Evolutionary conservation across 2,888 invertebrate genomes (phyloP).

Genomic region (Megastigmus dorsalis): DNA sequence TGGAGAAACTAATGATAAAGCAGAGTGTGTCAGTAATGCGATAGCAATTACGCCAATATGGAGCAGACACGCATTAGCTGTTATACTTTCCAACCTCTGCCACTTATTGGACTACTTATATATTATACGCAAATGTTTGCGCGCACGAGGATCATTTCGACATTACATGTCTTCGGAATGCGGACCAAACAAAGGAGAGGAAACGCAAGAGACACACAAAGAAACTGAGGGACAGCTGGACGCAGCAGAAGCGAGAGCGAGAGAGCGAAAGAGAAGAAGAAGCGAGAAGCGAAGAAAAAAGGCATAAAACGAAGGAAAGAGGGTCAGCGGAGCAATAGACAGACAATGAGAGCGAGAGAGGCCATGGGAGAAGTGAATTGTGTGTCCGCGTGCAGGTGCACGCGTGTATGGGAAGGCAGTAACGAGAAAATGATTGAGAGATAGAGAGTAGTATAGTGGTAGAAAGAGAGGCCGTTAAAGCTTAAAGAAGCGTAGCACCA

Average conservation of each 20-base stretch:
- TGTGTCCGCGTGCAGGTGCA: no score
- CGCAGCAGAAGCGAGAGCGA: no score
- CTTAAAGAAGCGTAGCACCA: constrained; percentile 23
- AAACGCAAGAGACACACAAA: not conserved
- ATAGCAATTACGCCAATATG: no score
- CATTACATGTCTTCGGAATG: not conserved
- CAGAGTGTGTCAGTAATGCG: no score
- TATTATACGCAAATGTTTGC: constrained; percentile 3
- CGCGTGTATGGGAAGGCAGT: constrained; percentile 4
- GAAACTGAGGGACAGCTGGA: not conserved
- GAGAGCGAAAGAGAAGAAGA: no score
- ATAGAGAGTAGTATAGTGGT: no score
- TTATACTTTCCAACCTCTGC: no score
- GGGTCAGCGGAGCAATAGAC: constrained; percentile 32
- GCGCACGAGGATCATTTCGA: not conserved
- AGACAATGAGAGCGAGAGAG: constrained; percentile 12
- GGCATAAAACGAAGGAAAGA: constrained; percentile 23
- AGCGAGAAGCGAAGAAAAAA: no score
- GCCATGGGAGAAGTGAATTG: not conserved
- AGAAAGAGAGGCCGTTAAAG: constrained; percentile 11
- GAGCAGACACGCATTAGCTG: no score
- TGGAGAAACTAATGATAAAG: no score
- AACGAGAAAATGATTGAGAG: constrained; percentile 52
- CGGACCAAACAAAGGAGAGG: not conserved
- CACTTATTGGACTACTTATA: not conserved